Evolutionary conservation across 2,888 invertebrate genomes (phyloP).

Genomic region (Eledona agricola): DNA sequence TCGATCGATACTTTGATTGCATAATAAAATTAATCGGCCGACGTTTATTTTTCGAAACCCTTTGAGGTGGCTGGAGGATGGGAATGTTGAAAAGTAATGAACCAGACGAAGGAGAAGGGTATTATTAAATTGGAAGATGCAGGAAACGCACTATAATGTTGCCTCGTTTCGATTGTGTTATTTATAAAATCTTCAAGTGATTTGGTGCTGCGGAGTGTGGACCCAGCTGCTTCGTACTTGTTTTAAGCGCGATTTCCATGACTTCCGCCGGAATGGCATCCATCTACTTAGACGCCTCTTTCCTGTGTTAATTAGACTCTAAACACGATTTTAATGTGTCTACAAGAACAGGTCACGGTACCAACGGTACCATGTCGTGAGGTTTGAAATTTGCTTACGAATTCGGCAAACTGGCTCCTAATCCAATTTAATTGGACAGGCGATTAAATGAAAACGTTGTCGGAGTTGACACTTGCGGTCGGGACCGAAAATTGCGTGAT

Average conservation of each 20-base stretch:
- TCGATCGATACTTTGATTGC: conserved; percentile 18
- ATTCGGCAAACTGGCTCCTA: no score
- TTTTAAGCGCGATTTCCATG: conserved; percentile 36
- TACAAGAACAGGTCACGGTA: no score
- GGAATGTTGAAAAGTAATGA: conserved; percentile 24
- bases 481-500: no score
- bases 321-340: conserved; percentile 23
- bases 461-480: no score
- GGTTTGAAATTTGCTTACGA: no score
- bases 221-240: conserved; percentile 30
- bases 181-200: conserved; percentile 27
- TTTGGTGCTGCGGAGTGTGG: conserved; percentile 25
- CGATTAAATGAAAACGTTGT: no score
- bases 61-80: no score
- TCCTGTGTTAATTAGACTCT: conserved; percentile 30
- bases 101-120: conserved; percentile 16
- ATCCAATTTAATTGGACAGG: no score
- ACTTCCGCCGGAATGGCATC: conserved; percentile 29
- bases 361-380: conserved; percentile 10
- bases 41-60: no score
- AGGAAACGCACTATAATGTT: conserved; percentile 14
- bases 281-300: conserved; percentile 23
- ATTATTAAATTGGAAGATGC: conserved; percentile 23
- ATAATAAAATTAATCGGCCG: no score
- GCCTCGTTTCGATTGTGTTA: conserved; percentile 16